Evolutionary conservation across 2,113 vertebrate species (phyloP).

Genomic region (Genyomyrus donnyi): DNA sequence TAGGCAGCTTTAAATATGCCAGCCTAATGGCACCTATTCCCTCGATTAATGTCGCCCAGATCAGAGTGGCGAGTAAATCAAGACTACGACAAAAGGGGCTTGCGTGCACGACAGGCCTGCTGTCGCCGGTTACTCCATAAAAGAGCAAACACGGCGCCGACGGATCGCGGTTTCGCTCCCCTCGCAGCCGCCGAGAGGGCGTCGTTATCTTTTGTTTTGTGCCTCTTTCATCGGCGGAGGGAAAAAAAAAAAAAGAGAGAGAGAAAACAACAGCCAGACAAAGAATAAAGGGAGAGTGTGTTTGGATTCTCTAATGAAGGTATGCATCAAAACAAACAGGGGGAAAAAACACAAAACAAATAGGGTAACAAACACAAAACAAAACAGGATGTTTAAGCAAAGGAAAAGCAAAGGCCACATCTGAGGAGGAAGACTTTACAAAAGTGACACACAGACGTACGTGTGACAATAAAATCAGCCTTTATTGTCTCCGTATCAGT

Average conservation of each 20-base stretch:
- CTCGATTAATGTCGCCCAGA: constrained; percentile 38
- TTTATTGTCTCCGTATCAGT: neutral
- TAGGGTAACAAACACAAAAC: neutral
- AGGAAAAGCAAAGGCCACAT: neutral
- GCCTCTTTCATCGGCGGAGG: neutral
- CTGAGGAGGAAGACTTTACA: neutral
- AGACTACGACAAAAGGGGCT: constrained; percentile 24
- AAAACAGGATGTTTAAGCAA: neutral
- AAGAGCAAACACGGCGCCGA: constrained; percentile 33
- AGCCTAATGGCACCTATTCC: constrained; percentile 56
- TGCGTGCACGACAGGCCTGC: constrained; percentile 17
- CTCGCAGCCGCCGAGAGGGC: constrained; percentile 22
- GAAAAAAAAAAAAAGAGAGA: neutral
- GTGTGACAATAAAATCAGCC: neutral
- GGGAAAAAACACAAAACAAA: neutral
- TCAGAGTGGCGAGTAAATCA: constrained; percentile 30
- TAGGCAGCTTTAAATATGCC: constrained; percentile 60
- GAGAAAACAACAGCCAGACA: neutral
- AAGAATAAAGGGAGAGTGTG: neutral
- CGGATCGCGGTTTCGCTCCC: constrained; percentile 32
- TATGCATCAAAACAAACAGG: neutral
- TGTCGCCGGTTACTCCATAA: constrained; percentile 32
- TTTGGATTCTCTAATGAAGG: neutral
- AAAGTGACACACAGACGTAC: neutral
- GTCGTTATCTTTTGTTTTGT: constrained; percentile 33